Conservation (phyloP, 2,797 vertebrate genomes). For the Sebastiscus albofasciatus region DNA sequence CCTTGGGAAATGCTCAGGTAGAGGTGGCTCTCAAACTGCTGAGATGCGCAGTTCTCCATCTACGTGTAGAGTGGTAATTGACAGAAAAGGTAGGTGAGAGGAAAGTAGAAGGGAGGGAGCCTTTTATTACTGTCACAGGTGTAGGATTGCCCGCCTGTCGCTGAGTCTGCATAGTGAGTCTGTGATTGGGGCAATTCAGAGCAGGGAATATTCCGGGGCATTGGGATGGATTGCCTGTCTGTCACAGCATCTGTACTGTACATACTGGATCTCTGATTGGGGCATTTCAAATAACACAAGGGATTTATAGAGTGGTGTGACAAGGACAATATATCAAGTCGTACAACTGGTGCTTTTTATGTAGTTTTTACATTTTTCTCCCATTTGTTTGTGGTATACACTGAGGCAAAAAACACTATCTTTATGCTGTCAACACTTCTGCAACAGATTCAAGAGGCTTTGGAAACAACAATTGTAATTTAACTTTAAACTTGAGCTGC, state of each 20-base stretch:
- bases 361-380: conserved; percentile 16
- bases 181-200: conserved; percentile 60
- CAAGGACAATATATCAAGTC: conserved; percentile 40
- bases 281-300: conserved; percentile 39
- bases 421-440: neutral
- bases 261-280: conserved; percentile 37
- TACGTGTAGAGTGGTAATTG: conserved; percentile 65
- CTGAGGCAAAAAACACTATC: neutral
- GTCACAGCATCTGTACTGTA: conserved; percentile 35
- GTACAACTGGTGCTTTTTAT: conserved; percentile 15
- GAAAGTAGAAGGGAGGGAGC: conserved; percentile 42
- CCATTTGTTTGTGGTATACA: neutral
- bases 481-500: conserved; percentile 1
- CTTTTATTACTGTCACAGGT: conserved; percentile 72
- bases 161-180: conserved; percentile 62
- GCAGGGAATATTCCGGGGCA: conserved; percentile 46
- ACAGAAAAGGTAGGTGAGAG: conserved; percentile 64
- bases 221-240: conserved; percentile 49
- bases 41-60: conserved; percentile 65
- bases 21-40: conserved; percentile 66
- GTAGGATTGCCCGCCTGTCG: conserved; percentile 48
- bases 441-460: neutral
- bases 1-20: conserved; percentile 51
- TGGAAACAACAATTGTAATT: conserved; percentile 15
- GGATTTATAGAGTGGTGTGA: conserved; percentile 29